Evolutionary conservation across 64 coral and sea anemone species (phyloP), one percentile per base, ranked within the genome.

Genomic region (Catalaphyllia jardinei): DNA sequence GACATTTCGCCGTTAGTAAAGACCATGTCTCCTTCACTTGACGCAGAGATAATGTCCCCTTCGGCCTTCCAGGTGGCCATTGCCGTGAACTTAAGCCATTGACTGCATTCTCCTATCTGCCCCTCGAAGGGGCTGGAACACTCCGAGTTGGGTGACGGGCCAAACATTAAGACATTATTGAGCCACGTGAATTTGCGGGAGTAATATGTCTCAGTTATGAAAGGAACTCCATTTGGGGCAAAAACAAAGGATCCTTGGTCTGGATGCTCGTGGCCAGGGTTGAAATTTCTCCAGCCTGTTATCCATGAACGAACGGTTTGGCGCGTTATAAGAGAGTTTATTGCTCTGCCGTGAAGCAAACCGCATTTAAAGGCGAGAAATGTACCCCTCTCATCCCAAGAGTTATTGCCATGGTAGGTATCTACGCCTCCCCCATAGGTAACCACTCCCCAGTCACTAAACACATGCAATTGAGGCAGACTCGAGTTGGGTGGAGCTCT

Each of bases 211-310:
- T 95, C 97, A 18, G 94, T 95, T 17, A 99, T 93, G 65, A 99
- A 92, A 0, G 93, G 90, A 1, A 95, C 69, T 31, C 94, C 97
- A 49, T 93, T 93, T 24, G 93, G 94, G 13, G 78, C 88, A 54
- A 93, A 99, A 12, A 99, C 94, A 79, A 99, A 99, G 1, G 94
- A 99, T 4, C 97, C 97, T 78, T 99, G 97, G 62, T 99, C 97
- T 4, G 93, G 86, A 24, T 99, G 97, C 15, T 99, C 97, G 51
- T 99, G 97, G 20, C 97, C 97, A 4, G 97, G 93, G 57, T 93
- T 93, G 30, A 99, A 93, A 86, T 54, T 78, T 19, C 38, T 79
- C 91, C 87, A 90, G 9, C 71, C 76, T 76, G 52, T 75, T 22
- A 93, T 59, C 91, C 91, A 96, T 38, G 77, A 50, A 46, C 86